Conservation (phyloP, 1,140 invertebrate species). For the Pseudomyrmex gracilis region DNA sequence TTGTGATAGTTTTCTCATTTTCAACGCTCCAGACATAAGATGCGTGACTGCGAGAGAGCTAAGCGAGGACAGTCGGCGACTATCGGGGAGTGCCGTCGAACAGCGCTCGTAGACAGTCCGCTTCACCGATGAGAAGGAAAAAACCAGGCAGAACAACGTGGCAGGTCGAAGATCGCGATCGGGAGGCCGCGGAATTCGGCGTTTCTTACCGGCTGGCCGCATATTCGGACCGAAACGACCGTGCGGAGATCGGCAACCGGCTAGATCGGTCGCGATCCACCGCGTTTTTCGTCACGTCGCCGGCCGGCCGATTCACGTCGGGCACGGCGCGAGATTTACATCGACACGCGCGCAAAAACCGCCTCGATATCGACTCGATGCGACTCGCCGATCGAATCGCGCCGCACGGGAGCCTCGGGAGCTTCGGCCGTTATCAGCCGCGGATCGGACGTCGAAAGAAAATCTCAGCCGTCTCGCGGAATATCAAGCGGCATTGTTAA, state of each 20-base stretch:
- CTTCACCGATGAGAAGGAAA: constrained; percentile 52
- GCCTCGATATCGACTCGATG: constrained; percentile 58
- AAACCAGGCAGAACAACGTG: constrained; percentile 62
- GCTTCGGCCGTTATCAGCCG: constrained; percentile 2
- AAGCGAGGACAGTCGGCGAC: not conserved
- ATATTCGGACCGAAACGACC: constrained; percentile 65
- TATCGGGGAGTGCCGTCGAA: constrained; percentile 36
- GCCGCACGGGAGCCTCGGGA: constrained; percentile 25
- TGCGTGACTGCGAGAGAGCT: not conserved
- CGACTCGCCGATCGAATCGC: constrained; percentile 20
- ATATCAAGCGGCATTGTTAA: not conserved
- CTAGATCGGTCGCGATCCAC: constrained; percentile 64
- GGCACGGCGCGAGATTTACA: constrained; percentile 79
- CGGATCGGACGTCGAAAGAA: not conserved
- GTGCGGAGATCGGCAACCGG: constrained; percentile 49
- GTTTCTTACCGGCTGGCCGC: constrained; percentile 78
- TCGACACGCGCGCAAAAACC: constrained; percentile 83
- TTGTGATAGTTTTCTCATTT: not conserved
- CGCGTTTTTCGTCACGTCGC: constrained; percentile 73
- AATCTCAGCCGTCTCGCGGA: constrained; percentile 13
- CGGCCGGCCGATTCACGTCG: constrained; percentile 78
- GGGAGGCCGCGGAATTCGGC: constrained; percentile 79
- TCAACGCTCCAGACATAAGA: not conserved
- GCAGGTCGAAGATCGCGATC: constrained; percentile 76
- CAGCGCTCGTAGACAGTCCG: constrained; percentile 43